Evolutionary conservation across 23 tunicate genomes (phyloP).

Genomic region (Corella eumyota): DNA sequence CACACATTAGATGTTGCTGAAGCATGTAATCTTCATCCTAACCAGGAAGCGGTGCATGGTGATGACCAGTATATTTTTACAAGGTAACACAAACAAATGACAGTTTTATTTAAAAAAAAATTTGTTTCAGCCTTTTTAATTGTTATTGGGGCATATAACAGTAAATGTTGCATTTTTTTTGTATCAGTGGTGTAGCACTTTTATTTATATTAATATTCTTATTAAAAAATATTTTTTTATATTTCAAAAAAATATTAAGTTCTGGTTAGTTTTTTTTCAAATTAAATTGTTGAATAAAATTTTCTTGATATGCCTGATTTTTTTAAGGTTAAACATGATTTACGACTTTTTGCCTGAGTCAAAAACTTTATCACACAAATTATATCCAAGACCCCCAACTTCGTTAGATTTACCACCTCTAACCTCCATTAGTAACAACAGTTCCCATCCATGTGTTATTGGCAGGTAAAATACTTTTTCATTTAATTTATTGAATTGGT

Average conservation of each 20-base stretch:
- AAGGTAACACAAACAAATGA: no score
- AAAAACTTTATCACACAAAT: constrained; percentile 53
- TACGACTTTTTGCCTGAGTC: constrained; percentile 75
- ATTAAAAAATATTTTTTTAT: neutral
- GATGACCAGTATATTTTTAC: constrained; percentile 91
- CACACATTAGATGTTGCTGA: constrained; percentile 70
- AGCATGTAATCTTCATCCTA: constrained; percentile 72
- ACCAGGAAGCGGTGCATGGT: constrained; percentile 57
- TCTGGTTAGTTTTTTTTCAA: neutral
- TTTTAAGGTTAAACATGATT: constrained; percentile 45
- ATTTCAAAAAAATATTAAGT: neutral
- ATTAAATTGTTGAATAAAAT: neutral
- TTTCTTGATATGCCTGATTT: neutral
- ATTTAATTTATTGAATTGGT: neutral
- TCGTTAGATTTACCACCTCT: constrained; percentile 53
- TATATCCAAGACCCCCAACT: constrained; percentile 87
- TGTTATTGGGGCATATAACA: no score
- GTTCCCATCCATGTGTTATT: constrained; percentile 78
- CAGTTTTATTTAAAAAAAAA: no score
- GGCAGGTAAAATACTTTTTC: constrained; percentile 56
- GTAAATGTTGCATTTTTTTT: no score
- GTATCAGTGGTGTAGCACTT: no score
- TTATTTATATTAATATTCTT: neutral
- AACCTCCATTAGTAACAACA: constrained; percentile 65
- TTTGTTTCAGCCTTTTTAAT: no score